These are phyloP conservation scores for Rhyacophila evoluta DNA, from an alignment of 2,888 invertebrate genomes.

Conservation along the genomic window DNA sequence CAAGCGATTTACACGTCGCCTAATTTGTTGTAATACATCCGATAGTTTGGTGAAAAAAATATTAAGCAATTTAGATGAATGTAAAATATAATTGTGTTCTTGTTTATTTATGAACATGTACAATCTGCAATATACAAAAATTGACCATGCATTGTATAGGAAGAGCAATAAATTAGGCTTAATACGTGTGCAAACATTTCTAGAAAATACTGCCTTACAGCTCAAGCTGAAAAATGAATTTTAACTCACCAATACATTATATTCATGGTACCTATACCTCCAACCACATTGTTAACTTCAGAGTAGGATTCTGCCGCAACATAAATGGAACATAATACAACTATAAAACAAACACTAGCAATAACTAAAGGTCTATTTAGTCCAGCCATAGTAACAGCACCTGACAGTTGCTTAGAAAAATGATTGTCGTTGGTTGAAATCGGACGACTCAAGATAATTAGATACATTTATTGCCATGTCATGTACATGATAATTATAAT, in stretches of 20 bases:
- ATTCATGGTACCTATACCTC: conserved; percentile 79
- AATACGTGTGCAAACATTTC: not conserved
- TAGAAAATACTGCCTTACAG: not conserved
- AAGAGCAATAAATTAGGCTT: not conserved
- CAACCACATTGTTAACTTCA: conserved; percentile 75
- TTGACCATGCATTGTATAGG: too few relatives aligned
- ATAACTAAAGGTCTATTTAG: conserved; percentile 39
- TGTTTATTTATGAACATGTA: too few relatives aligned
- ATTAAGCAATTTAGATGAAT: too few relatives aligned
- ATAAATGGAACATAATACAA: conserved; percentile 32
- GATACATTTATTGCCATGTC: conserved; percentile 4
- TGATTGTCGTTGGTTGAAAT: conserved; percentile 18
- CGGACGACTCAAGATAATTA: not conserved
- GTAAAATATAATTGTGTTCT: too few relatives aligned
- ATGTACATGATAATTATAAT: not conserved
- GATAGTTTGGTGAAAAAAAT: too few relatives aligned
- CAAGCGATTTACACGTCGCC: too few relatives aligned
- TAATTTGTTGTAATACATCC: too few relatives aligned
- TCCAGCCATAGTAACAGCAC: conserved; percentile 40
- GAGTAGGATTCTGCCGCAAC: conserved; percentile 56
- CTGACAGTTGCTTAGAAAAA: conserved; percentile 41
- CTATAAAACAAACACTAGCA: conserved; percentile 34
- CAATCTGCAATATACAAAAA: too few relatives aligned
- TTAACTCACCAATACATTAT: conserved; percentile 87
- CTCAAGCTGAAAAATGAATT: too few relatives aligned